Base-by-base conservation (phyloP, 2,888 invertebrate genomes). In the Frankliniella intonsa region DNA sequence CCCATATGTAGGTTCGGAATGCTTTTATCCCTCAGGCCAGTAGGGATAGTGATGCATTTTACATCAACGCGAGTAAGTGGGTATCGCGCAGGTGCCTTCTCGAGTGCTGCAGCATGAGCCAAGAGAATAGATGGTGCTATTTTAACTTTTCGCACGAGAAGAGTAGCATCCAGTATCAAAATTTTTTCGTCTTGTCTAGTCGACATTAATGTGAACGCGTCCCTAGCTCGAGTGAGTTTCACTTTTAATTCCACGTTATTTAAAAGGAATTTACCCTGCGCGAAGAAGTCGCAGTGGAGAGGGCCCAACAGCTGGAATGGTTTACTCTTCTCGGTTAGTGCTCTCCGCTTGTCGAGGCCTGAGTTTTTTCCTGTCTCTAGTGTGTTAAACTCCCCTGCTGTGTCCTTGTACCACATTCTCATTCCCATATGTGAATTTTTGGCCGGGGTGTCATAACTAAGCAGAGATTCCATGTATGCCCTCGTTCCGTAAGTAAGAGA, bases 1-100 rank as follows among this genome's bases (percentile, higher is more conserved):
- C 86, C 86, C 3, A 85, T 65, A 82, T 86, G 86, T 14, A 87
- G 76, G 81, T 87, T 86, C 80, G 65, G 65, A 3, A 65, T 65
- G 65, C 65, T 65, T n/a, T 65, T 65, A n/a, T 65, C 65, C 9
- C 65, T 87, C 86, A 81, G 84, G 0, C 85, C 85, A 3, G 81
- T 14, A 14, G 84, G 84, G 38, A 86, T 84, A 9, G 86, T 84
- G 17, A 85, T 80, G 1, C 84, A 81, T 82, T 85, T 86, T 7
- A 85, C 83, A 55, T 85, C 85, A 0, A 84, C 85, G 9, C 84
- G 50, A 3, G 84, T 84, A 11, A 85, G 80, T 1, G 84, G 84
- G 81, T 85, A 85, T 82, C 85, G 85, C 0, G 86, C 86, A 9
- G 69, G 84, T 55, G 83, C 82, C 25, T 83, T 83, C 27, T 84